Percentiles rank a stretch among this genome's conserved stretches.
Conservation (phyloP, 2,888 invertebrate genomes). For the Chydorus sphaericus region DNA sequence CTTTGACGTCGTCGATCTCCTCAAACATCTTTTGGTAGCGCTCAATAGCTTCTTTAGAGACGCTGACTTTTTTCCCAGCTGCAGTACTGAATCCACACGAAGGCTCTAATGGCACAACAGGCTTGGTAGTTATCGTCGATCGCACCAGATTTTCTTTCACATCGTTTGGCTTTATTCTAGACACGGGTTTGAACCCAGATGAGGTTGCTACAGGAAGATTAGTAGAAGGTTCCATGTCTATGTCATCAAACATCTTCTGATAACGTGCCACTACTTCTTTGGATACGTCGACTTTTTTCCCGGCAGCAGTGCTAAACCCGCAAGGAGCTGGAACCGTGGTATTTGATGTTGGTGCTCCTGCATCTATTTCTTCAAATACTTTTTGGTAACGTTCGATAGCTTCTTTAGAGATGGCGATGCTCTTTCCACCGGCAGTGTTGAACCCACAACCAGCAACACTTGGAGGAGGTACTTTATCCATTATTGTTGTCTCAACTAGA, state of each 20-base stretch:
- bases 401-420: constrained; percentile 26
- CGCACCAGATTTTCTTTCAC: neutral
- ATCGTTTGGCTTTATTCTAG: neutral
- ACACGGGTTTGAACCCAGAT: neutral
- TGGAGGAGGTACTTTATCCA: too few species aligned
- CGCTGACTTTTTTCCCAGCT: constrained; percentile 28
- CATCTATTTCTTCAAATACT: constrained; percentile 1
- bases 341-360: constrained; percentile 22
- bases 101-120: too few species aligned
- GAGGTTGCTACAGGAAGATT: neutral
- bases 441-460: constrained; percentile 25
- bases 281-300: constrained; percentile 29
- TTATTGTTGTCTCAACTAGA: neutral
- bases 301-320: constrained; percentile 30
- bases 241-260: constrained; percentile 25
- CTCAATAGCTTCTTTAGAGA: constrained; percentile 23
- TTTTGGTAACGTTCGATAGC: neutral
- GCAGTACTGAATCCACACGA: constrained; percentile 27
- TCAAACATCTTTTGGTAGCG: constrained; percentile 27
- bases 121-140: too few species aligned
- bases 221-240: constrained; percentile 19
- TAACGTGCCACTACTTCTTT: constrained; percentile 31
- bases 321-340: neutral
- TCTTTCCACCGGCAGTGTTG: constrained; percentile 30
- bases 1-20: constrained; percentile 21